Percentiles rank a stretch among this genome's conserved stretches.
These are phyloP conservation scores for Lampris incognitus DNA, from an alignment of 2,113 vertebrate genomes.

Conservation along the genomic window DNA sequence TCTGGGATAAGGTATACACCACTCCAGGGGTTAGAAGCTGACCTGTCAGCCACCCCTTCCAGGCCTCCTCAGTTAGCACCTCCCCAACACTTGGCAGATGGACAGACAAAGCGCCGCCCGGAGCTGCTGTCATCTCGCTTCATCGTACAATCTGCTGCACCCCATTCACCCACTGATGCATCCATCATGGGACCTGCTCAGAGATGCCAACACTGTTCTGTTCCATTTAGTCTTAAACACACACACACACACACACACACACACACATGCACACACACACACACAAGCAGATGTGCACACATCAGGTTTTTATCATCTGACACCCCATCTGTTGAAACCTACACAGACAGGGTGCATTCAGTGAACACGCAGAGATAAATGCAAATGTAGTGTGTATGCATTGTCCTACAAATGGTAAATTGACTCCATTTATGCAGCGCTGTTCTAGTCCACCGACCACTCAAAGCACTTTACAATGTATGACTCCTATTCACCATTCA, in stretches of 20 bases:
- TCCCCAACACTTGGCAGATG: constrained; percentile 9
- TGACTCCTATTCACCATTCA: no score
- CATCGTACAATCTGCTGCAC: constrained; percentile 31
- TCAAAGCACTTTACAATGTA: no score
- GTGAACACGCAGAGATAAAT: constrained; percentile 1
- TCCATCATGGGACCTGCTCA: constrained; percentile 52
- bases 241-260: neutral
- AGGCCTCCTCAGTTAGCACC: neutral
- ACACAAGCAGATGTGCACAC: neutral
- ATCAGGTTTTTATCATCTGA: constrained; percentile 50
- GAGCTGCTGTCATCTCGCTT: constrained; percentile 24
- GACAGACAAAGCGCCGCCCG: constrained; percentile 2
- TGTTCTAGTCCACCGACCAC: no score
- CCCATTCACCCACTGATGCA: constrained; percentile 38
- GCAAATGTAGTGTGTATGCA: no score
- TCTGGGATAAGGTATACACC: constrained; percentile 14
- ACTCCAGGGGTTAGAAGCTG: constrained; percentile 7
- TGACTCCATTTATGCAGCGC: no score
- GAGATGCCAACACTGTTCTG: constrained; percentile 35
- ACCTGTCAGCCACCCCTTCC: neutral
- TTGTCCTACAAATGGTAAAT: no score
- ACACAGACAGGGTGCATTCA: constrained; percentile 15
- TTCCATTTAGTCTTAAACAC: constrained; percentile 46
- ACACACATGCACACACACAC: constrained; percentile 1
- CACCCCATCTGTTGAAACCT: constrained; percentile 47